Percentiles rank a stretch among this genome's conserved stretches.
Evolutionary conservation across 1,140 invertebrate genomes (phyloP).

Genomic region (Ericerus pela): DNA sequence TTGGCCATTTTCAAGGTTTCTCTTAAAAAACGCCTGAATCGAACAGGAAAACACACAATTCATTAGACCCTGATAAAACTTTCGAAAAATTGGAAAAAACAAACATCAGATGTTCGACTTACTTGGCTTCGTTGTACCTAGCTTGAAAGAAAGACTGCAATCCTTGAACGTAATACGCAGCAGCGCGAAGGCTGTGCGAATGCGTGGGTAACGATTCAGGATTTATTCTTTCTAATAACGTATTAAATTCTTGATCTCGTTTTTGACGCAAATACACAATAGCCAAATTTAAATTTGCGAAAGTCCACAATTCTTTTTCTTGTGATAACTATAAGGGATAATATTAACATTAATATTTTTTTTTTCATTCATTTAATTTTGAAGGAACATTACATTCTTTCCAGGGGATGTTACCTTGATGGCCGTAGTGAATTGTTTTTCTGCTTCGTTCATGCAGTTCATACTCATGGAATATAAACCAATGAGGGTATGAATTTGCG

Average conservation of each 20-base stretch:
- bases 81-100: slow-evolving; percentile 4
- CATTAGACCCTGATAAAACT: no score
- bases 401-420: slow-evolving; percentile 67
- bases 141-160: slow-evolving; percentile 92
- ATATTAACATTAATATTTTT: no score
- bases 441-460: slow-evolving; percentile 91
- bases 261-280: slow-evolving; percentile 88
- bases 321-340: slow-evolving; percentile 44
- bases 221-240: slow-evolving; percentile 74
- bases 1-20: slow-evolving; percentile 97
- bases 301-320: slow-evolving; percentile 81
- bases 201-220: slow-evolving; percentile 68
- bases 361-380: no score
- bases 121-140: slow-evolving; percentile 94
- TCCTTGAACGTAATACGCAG: slow-evolving; percentile 89
- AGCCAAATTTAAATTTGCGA: slow-evolving; percentile 87
- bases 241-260: slow-evolving; percentile 67
- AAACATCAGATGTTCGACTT: slow-evolving; percentile 25
- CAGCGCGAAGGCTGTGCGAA: slow-evolving; percentile 78
- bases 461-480: slow-evolving; percentile 96
- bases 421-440: slow-evolving; percentile 81
- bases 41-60: no score
- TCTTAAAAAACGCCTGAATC: slow-evolving; percentile 72
- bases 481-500: slow-evolving; percentile 81
- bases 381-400: no score